A percentile compares a stretch with the other conserved stretches of the same genome.
Evolutionary conservation across 2,888 invertebrate species (phyloP).

Genomic region (Pandemis heparana): DNA sequence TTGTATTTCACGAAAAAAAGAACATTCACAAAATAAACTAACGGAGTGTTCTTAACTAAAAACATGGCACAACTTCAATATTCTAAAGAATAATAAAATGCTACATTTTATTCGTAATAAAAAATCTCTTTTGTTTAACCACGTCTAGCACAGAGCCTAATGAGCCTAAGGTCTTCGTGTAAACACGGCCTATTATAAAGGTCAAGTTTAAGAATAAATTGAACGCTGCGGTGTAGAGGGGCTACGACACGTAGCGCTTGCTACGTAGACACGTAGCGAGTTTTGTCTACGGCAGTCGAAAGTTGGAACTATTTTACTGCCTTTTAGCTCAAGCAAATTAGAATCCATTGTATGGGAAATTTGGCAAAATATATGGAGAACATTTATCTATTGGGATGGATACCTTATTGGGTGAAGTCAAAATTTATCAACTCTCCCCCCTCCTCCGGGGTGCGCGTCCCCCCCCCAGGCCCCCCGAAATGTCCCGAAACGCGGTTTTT

Average conservation of each 20-base stretch:
- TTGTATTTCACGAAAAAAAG: not conserved
- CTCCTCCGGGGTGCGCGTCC: too few species aligned
- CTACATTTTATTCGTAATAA: not conserved
- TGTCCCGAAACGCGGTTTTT: too few species aligned
- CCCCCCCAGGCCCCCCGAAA: too few species aligned
- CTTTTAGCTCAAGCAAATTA: too few species aligned
- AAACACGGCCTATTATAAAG: constrained; percentile 1
- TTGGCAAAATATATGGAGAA: too few species aligned
- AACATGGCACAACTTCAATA: not conserved
- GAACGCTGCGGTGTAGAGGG: not conserved
- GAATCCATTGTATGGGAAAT: too few species aligned
- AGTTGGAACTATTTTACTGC: constrained; percentile 29
- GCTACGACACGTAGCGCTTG: constrained; percentile 25
- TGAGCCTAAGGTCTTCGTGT: constrained; percentile 4
- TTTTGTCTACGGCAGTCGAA: constrained; percentile 10
- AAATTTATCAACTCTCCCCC: too few species aligned
- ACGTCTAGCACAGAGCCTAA: constrained; percentile 8
- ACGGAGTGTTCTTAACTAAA: not conserved
- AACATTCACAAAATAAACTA: not conserved
- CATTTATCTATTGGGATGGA: too few species aligned
- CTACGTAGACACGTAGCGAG: constrained; percentile 26
- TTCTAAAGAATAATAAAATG: not conserved
- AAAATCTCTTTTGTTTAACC: not conserved
- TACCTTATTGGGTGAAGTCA: too few species aligned
- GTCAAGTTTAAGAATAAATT: constrained; percentile 17